Evolutionary conservation across 92 coral and sea anemone species (phyloP), one percentile per base, ranked within the genome.

Genomic region (Epizoanthus ramosus): DNA sequence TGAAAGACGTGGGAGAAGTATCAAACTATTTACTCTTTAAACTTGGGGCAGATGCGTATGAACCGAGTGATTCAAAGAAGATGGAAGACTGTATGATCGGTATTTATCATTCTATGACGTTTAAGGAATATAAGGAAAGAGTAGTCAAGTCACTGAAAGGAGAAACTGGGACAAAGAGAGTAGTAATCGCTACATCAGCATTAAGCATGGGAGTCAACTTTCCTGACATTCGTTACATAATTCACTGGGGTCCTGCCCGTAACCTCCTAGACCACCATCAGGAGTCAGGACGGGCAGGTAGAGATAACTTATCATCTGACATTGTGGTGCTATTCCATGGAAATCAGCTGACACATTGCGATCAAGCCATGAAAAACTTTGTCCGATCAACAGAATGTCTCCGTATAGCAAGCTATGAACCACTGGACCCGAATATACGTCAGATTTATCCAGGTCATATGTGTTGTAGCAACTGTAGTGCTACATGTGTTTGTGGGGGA

Each of bases 61-160:
- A 14, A 22, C 92, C 92, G 5, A 0, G 18, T 2, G 92, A 74
- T 45, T 4, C 35, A 35, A 67, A 83, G 33, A 70, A 45, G 54
- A 52, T 80, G 0, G 85, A 86, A 54, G 63, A 89, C 68, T 80
- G 85, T 22, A 1, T 86, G 5, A 86, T 86, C 74, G 90, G 87
- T 1, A 86, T 89, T 50, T 86, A 66, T 45, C 90, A 86, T 73
- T 89, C 90, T 71, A 25, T 81, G 24, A 81, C 93, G 2, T 47
- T 81, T 47, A 63, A 66, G 24, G 63, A 81, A 56, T 82, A 85
- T 74, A 89, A 89, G 74, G 90, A 70, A 15, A 68, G 90, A 37
- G 47, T 86, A 9, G 43, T 89, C 3, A 6, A n/a, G 12, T 73
- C 87, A 37, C 45, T 84, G 4, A 84, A 84, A 73, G 71, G 64